A percentile compares a stretch with the other conserved stretches of the same genome.
Evolutionary conservation across 2,797 vertebrate species (phyloP).

Genomic region (Cynodonichthys magdalenae): DNA sequence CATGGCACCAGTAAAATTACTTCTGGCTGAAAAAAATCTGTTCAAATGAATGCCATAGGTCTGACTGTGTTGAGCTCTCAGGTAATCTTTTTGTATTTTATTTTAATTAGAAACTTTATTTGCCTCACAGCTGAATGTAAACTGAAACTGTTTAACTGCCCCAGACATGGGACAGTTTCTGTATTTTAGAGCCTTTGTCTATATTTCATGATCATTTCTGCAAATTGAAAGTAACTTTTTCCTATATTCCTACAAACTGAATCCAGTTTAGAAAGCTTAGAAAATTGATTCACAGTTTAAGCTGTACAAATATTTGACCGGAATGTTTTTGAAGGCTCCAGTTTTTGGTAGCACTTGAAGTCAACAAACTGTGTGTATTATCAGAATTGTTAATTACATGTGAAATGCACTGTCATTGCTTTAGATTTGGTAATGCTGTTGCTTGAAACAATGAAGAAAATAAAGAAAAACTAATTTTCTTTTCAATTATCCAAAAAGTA

Average conservation of each 20-base stretch:
- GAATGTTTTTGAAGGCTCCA: constrained; percentile 5
- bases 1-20: constrained; percentile 64
- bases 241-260: too few relatives aligned
- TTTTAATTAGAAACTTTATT: constrained; percentile 20
- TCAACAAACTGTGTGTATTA: constrained; percentile 31
- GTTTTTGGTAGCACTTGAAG: constrained; percentile 16
- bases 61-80: constrained; percentile 72
- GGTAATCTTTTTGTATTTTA: constrained; percentile 50
- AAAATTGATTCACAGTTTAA: neutral
- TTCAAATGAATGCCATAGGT: constrained; percentile 66
- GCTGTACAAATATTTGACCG: constrained; percentile 2
- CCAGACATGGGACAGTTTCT: neutral
- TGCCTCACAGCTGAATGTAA: constrained; percentile 59
- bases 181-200: neutral
- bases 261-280: too few relatives aligned
- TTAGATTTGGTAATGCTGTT: constrained; percentile 2
- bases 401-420: constrained; percentile 15
- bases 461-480: constrained; percentile 31
- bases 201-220: too few relatives aligned
- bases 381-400: neutral
- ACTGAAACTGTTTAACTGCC: constrained; percentile 10
- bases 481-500: neutral
- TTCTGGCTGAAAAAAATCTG: constrained; percentile 51
- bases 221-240: too few relatives aligned
- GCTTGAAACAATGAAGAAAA: constrained; percentile 3